Conservation (phyloP, 1,140 invertebrate species). For the Trypoxylus dichotomus region DNA sequence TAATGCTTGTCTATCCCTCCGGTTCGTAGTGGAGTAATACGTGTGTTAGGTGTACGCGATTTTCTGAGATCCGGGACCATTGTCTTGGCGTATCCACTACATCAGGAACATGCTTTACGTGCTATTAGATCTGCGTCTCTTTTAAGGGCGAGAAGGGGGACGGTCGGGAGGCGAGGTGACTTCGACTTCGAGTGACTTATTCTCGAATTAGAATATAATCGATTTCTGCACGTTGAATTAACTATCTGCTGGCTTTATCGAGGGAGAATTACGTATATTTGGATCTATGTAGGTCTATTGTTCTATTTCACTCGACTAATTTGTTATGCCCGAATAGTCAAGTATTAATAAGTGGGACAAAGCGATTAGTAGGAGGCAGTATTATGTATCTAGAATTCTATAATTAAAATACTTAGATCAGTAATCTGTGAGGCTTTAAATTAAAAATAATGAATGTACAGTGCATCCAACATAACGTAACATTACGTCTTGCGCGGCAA, state of each 20-base stretch:
- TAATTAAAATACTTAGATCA: no score
- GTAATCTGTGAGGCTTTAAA: no score
- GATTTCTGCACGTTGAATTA: slow-evolving; percentile 8
- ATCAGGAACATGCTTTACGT: slow-evolving; percentile 18
- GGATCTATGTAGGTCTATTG: background rate
- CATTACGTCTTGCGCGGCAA: no score
- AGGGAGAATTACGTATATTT: slow-evolving; percentile 4
- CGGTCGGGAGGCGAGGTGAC: background rate
- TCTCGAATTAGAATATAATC: slow-evolving; percentile 22
- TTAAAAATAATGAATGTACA: no score
- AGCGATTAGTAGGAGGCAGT: background rate
- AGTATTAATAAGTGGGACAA: background rate
- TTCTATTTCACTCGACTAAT: background rate
- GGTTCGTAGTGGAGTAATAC: background rate
- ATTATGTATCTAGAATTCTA: no score
- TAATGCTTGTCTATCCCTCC: slow-evolving; percentile 13
- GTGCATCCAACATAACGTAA: no score
- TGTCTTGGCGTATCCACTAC: slow-evolving; percentile 20
- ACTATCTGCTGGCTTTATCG: background rate
- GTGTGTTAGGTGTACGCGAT: background rate
- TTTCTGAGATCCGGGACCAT: slow-evolving; percentile 20
- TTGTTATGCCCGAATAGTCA: background rate
- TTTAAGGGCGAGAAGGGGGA: background rate
- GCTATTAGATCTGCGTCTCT: slow-evolving; percentile 8
- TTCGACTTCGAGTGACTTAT: slow-evolving; percentile 19